A percentile compares a stretch with the other conserved stretches of the same genome.
Conservation (phyloP, 2,888 invertebrate genomes). For the Steromphala cineraria region DNA sequence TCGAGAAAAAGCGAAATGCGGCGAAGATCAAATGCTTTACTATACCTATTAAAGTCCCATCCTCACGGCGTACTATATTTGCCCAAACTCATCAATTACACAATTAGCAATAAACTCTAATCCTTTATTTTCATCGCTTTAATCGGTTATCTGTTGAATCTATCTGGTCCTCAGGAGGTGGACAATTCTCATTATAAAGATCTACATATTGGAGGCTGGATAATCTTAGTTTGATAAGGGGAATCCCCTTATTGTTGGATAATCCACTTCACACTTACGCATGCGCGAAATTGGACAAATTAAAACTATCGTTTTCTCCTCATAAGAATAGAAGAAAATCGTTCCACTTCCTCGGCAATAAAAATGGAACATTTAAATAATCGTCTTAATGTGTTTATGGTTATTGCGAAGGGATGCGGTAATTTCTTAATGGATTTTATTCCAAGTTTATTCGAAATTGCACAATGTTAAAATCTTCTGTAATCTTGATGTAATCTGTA, state of each 20-base stretch:
- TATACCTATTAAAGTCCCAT: not conserved
- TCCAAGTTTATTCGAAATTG: no score
- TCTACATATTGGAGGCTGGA: no score
- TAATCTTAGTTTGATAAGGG: no score
- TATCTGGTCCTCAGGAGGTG: no score
- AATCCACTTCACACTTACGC: not conserved
- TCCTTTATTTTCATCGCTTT: not conserved
- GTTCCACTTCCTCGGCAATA: not conserved
- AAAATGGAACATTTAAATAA: not conserved
- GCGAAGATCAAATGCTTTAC: not conserved
- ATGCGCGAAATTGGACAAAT: constrained; percentile 5
- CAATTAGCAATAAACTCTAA: constrained; percentile 9
- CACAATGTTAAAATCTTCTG: no score
- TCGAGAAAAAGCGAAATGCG: no score
- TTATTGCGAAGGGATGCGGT: not conserved
- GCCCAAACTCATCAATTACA: not conserved
- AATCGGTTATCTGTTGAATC: not conserved
- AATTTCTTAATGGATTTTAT: no score
- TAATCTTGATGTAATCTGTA: no score
- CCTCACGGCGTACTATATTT: not conserved
- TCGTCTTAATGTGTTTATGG: not conserved
- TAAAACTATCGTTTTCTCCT: not conserved
- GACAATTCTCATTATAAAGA: no score
- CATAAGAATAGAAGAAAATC: not conserved
- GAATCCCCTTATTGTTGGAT: not conserved